phyloP scores from a whole-genome alignment of 2,113 vertebrate species.

The Catharus minimus region DNA sequence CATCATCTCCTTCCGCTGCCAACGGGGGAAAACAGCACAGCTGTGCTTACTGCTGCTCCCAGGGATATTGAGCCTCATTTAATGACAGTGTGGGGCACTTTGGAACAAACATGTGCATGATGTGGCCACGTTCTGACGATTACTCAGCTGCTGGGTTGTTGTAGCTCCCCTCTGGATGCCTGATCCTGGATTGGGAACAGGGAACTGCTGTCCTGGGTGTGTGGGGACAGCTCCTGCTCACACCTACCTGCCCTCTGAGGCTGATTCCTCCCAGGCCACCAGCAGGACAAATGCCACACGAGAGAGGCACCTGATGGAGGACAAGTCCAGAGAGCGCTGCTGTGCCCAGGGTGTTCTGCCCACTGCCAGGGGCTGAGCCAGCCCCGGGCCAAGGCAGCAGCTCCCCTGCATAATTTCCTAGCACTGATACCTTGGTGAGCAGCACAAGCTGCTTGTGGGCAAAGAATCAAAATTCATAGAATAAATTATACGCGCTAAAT shows the following conservation, averaged over 20 bases:
- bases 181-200: rapidly evolving
- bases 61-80: not conserved
- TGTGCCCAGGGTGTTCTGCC: not conserved
- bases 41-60: not conserved
- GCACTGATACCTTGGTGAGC: conserved; percentile 1
- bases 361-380: not conserved
- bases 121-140: rapidly evolving
- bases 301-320: not conserved
- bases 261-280: not conserved
- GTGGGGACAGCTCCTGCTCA: not conserved
- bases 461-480: conserved; percentile 49
- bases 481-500: conserved; percentile 30
- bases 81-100: not conserved
- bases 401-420: not conserved
- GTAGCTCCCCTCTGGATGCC: not conserved
- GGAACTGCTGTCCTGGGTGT: rapidly evolving
- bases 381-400: not conserved
- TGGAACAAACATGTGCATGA: not conserved
- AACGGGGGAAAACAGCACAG: not conserved
- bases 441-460: conserved; percentile 53
- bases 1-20: not conserved
- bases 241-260: not conserved
- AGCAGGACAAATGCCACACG: not conserved
- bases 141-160: not conserved
- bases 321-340: not conserved